Conservation (phyloP, 1,140 invertebrate genomes). For the Calephelis nemesis region DNA sequence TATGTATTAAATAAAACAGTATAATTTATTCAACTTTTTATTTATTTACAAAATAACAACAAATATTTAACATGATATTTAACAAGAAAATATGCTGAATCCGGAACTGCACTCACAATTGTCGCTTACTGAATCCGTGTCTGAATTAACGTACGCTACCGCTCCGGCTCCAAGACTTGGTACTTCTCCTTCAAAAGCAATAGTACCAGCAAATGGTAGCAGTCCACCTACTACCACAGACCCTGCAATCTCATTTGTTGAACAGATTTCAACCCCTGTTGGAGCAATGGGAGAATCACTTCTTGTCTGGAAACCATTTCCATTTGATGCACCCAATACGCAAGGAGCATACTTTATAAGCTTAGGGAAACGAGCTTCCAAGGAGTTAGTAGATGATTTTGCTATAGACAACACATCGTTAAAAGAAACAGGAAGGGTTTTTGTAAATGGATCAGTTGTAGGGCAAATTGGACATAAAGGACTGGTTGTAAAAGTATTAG, state of each 20-base stretch:
- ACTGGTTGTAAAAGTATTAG: background rate
- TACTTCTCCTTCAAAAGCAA: conserved; percentile 5
- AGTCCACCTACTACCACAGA: background rate
- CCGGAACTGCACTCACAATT: background rate
- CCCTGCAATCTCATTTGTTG: background rate
- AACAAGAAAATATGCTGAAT: background rate
- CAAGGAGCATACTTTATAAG: background rate
- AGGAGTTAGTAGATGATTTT: background rate
- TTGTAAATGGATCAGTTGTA: background rate
- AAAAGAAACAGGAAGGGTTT: background rate
- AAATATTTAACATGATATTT: conserved; percentile 2
- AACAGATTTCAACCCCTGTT: conserved; percentile 1
- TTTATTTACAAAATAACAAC: conserved; percentile 6
- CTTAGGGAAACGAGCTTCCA: conserved; percentile 1
- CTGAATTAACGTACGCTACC: background rate
- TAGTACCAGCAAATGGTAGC: background rate
- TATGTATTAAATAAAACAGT: background rate
- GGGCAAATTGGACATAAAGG: background rate
- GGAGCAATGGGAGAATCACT: conserved; percentile 8
- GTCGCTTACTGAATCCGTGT: background rate
- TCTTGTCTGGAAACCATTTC: background rate
- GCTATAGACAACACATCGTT: background rate
- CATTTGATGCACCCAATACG: background rate
- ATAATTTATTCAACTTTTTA: conserved; percentile 1
- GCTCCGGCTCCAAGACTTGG: conserved; percentile 9